Conservation (phyloP, 2,113 vertebrate species). For the Platycercus adscitus region DNA sequence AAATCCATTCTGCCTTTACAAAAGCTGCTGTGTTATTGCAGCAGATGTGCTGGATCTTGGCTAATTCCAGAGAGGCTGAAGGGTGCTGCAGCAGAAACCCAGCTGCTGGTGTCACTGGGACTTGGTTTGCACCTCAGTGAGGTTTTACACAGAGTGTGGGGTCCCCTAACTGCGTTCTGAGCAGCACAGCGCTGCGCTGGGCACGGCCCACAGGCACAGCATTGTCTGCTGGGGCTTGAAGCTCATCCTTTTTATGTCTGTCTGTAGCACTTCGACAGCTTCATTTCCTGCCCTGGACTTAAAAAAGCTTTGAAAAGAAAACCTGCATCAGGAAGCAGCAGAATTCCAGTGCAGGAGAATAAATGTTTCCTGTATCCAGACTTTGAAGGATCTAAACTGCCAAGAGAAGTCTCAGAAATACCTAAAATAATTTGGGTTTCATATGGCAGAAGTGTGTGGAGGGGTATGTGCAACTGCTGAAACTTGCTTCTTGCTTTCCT, state of each 20-base stretch:
- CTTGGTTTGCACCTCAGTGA: background rate
- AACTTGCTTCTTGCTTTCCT: slow-evolving; percentile 50
- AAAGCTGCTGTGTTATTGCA: background rate
- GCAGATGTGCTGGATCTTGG: background rate
- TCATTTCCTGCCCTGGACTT: slow-evolving; percentile 26
- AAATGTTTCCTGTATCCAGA: slow-evolving; percentile 25
- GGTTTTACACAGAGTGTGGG: background rate
- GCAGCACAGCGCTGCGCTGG: background rate
- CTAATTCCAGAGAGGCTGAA: background rate
- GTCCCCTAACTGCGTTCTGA: background rate
- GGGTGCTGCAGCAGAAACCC: background rate
- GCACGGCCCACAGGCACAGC: background rate
- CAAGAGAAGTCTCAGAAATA: slow-evolving; percentile 31
- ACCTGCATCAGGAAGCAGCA: slow-evolving; percentile 12
- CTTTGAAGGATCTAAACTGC: slow-evolving; percentile 20
- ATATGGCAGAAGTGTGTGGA: slow-evolving; percentile 41
- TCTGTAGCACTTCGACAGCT: background rate
- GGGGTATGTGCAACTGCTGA: slow-evolving; percentile 17
- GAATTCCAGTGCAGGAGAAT: background rate
- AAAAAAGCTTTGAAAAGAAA: slow-evolving; percentile 35
- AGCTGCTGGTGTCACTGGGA: background rate
- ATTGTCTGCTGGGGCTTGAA: background rate
- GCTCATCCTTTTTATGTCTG: background rate
- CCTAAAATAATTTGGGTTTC: slow-evolving; percentile 7
- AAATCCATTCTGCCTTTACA: background rate